phyloP scores from a whole-genome alignment of 2,113 vertebrate genomes.

The Ceyx margarethae region DNA sequence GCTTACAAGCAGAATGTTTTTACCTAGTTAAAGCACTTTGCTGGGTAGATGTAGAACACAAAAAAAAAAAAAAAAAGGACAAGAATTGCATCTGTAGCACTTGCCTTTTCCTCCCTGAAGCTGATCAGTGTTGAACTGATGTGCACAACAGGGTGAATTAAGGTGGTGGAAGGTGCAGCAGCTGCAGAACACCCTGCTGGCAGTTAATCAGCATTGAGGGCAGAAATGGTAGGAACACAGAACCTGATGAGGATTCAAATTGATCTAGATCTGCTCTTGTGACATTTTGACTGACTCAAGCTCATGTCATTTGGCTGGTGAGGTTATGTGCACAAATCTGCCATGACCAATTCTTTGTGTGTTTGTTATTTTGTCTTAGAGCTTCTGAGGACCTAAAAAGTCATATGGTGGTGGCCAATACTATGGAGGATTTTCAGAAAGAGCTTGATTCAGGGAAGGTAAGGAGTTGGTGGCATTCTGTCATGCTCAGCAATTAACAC shows the following conservation, averaged over 20 bases:
- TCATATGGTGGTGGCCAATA: conserved; percentile 88
- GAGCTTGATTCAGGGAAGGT: conserved; percentile 91
- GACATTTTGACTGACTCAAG: not conserved
- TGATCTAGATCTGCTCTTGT: not conserved
- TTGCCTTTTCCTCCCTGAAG: not conserved
- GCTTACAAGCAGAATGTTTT: not conserved
- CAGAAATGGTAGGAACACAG: not conserved
- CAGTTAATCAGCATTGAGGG: not conserved
- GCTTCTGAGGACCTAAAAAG: conserved; percentile 86
- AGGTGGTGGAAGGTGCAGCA: not conserved
- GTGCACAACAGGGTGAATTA: not conserved
- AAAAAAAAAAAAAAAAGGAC: not conserved
- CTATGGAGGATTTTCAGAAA: conserved; percentile 93
- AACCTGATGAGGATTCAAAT: not conserved
- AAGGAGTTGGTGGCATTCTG: not conserved
- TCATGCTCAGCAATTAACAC: not conserved
- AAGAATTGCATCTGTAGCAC: not conserved
- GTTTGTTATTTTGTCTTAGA: conserved; percentile 61
- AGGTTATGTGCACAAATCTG: not conserved
- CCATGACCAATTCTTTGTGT: not conserved
- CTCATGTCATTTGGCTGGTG: not conserved
- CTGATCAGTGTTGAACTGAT: not conserved
- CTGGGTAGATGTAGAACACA: not conserved
- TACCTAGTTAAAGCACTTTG: not conserved
- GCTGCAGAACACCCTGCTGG: not conserved